Evolutionary conservation across 1,140 invertebrate species (phyloP).

Genomic region (Drosophila nikananu): DNA sequence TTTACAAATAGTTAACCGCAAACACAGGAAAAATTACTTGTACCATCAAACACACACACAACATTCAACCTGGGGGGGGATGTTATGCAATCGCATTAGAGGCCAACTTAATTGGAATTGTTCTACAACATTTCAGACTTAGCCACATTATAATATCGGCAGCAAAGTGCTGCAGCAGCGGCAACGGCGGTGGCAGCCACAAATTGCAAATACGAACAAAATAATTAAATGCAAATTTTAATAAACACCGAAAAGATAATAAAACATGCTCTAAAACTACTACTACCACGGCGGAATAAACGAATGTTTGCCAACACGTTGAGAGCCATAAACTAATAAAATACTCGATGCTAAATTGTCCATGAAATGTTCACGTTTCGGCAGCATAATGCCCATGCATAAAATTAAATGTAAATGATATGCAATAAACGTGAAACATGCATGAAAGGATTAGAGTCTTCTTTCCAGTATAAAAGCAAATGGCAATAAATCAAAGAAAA

Average conservation of each 20-base stretch:
- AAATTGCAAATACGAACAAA: conserved; percentile 73
- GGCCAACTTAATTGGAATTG: conserved; percentile 37
- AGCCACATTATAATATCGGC: conserved; percentile 29
- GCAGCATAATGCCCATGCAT: conserved; percentile 57
- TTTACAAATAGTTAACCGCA: conserved; percentile 53
- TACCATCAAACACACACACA: conserved; percentile 17
- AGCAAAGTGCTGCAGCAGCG: conserved; percentile 51
- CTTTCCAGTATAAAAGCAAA: conserved; percentile 2
- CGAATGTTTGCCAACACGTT: conserved; percentile 21
- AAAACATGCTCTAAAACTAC: conserved; percentile 23
- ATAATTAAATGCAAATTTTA: conserved; percentile 80
- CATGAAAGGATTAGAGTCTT: conserved; percentile 29
- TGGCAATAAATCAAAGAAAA: conserved; percentile 7
- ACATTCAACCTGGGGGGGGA: too few species aligned
- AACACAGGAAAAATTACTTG: conserved; percentile 39
- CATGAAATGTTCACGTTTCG: conserved; percentile 48
- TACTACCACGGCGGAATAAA: conserved; percentile 9
- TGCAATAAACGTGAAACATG: conserved; percentile 51
- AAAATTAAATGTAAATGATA: conserved; percentile 68
- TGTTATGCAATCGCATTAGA: conserved; percentile 55
- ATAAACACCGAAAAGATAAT: conserved; percentile 56
- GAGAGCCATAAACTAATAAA: conserved; percentile 47
- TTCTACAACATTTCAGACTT: conserved; percentile 14
- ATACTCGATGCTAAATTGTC: conserved; percentile 48
- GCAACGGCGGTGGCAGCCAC: conserved; percentile 54